Percentiles rank a stretch among this genome's conserved stretches.
Evolutionary conservation across 2,113 vertebrate species (phyloP).

Genomic region (Dipodomys merriami): DNA sequence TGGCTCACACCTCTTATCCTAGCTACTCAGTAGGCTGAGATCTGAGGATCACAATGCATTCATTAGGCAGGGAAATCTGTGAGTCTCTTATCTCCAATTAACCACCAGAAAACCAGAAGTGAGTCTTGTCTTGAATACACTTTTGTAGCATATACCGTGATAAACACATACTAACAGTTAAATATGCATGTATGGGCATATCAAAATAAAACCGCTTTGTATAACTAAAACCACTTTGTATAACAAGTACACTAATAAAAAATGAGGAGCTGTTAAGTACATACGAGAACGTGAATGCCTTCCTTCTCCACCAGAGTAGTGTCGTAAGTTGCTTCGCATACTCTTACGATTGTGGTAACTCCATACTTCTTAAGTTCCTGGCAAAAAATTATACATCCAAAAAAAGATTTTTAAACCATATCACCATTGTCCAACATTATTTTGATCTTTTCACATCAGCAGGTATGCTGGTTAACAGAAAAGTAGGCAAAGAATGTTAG

Average conservation of each 20-base stretch:
- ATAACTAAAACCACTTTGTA: too few species aligned
- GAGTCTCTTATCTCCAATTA: too few species aligned
- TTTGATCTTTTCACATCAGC: neutral
- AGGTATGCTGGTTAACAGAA: neutral
- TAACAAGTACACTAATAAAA: too few species aligned
- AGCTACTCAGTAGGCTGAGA: too few species aligned
- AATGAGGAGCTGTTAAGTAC: slow-evolving; percentile 64
- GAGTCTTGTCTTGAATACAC: neutral
- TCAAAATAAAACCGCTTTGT: too few species aligned
- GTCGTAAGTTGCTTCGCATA: slow-evolving; percentile 99
- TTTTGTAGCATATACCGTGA: neutral
- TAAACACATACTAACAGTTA: neutral
- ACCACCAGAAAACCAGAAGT: too few species aligned
- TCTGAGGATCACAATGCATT: too few species aligned
- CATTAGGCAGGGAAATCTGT: too few species aligned
- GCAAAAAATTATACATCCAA: slow-evolving; percentile 22
- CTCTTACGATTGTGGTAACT: slow-evolving; percentile 97
- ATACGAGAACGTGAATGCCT: slow-evolving; percentile 98
- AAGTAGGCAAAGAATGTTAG: neutral
- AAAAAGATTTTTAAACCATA: neutral
- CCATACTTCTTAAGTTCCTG: slow-evolving; percentile 99
- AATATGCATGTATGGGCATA: neutral
- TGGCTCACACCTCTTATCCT: too few species aligned
- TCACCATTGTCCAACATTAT: neutral
- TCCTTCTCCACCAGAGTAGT: slow-evolving; percentile 97